A percentile compares a stretch with the other conserved stretches of the same genome.
phyloP scores from a whole-genome alignment of 1,140 invertebrate species.

The Lerema accius region DNA sequence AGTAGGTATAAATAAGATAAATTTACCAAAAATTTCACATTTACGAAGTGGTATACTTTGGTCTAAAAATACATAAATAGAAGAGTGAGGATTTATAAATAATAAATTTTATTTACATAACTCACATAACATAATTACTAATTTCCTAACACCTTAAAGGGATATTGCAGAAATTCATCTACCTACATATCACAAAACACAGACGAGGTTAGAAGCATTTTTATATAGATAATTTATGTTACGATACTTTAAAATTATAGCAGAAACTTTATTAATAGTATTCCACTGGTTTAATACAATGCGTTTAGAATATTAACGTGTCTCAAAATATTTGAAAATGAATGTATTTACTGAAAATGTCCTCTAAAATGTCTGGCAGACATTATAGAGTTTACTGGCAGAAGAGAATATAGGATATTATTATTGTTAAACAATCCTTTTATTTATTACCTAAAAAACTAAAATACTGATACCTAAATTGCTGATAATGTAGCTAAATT shows the following conservation, averaged over 20 bases:
- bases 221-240: constrained; percentile 28
- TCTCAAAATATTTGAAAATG: constrained; percentile 13
- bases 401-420: no score
- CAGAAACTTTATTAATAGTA: constrained; percentile 24
- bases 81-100: constrained; percentile 5
- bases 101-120: neutral
- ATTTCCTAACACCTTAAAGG: constrained; percentile 8
- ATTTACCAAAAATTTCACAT: constrained; percentile 17
- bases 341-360: no score
- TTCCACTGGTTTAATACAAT: constrained; percentile 1
- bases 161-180: constrained; percentile 35
- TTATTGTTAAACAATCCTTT: no score
- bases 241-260: constrained; percentile 30
- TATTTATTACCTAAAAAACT: no score
- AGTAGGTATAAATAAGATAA: constrained; percentile 19
- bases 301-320: constrained; percentile 3
- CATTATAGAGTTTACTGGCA: no score
- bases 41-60: constrained; percentile 17
- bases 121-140: neutral
- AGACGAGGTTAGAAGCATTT: constrained; percentile 44
- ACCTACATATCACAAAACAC: constrained; percentile 54
- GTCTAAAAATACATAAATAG: constrained; percentile 31
- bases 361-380: no score
- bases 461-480: no score
- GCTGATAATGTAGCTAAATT: no score